Evolutionary conservation across 2,888 invertebrate species (phyloP), one percentile per base, ranked within the genome.

Genomic region (Pyrrhosoma nymphula): DNA sequence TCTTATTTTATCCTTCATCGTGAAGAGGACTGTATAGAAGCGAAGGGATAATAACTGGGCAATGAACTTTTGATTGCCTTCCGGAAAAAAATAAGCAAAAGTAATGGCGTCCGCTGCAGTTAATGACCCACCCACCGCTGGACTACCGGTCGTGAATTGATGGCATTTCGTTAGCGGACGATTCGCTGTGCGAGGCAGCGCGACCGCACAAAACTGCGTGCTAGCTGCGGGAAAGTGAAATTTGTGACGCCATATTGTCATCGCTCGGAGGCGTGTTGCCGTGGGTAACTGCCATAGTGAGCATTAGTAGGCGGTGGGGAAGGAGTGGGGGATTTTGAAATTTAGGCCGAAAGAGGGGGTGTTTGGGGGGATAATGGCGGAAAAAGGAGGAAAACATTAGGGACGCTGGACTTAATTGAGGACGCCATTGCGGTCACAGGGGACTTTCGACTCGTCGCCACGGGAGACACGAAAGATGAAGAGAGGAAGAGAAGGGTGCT

Each of bases 231-330:
- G 26, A 69, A 69, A 69, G 26, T 82, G 82, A 35, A 82, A 82
- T 82, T 82, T 82, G 82, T 35, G 82, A 18, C 82, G 82, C 82
- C 82, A 35, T 82, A n/a, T 35, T 82, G 35, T 35, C 82, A 82
- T 18, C 60, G 26, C 69, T 18, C 75, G 12, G 14, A 14, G 16
- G 16, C 82, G 35, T 35, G 35, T 35, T 26, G 16, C 35, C 30
- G 18, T 12, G 10, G 30, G 35, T 35, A 35, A 82, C 82, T 14
- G 35, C 82, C 82, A 10, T 35, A 26, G 2, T 69, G 35, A 82
- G 30, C 35, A 35, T 82, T 82, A 82, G 16, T 10, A n/a, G 30
- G 30, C 16, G 30, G 30, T 1, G 35, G 82, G n/a, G 47, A 47
- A 47, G 47, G 47, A 47, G 47, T 47, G 47, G 30, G 30, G 35